phyloP scores from a whole-genome alignment of 2,888 invertebrate genomes.

The Heliconius ismenius region DNA sequence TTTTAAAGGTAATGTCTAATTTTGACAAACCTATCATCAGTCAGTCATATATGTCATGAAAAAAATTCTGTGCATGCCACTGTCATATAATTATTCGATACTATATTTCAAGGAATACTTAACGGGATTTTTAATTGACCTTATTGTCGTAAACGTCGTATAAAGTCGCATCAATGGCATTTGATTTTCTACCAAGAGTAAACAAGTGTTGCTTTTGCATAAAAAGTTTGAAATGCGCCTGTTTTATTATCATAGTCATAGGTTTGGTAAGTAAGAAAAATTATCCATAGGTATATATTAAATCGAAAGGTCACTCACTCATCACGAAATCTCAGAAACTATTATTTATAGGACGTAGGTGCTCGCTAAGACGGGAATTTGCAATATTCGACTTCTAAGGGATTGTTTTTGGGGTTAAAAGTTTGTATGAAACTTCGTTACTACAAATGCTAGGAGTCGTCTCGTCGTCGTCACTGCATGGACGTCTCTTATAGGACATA shows the following conservation, averaged over 20 bases:
- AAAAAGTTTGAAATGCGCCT: constrained; percentile 52
- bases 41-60: neutral
- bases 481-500: too few relatives aligned
- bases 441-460: too few relatives aligned
- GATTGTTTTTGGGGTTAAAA: too few relatives aligned
- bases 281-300: too few relatives aligned
- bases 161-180: constrained; percentile 46
- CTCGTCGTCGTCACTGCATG: too few relatives aligned
- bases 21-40: constrained; percentile 10
- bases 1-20: neutral
- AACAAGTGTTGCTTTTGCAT: constrained; percentile 56
- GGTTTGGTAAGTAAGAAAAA: constrained; percentile 50
- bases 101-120: constrained; percentile 1
- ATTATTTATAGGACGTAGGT: too few relatives aligned
- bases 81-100: constrained; percentile 3
- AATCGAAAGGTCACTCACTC: too few relatives aligned
- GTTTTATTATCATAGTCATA: constrained; percentile 46
- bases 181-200: constrained; percentile 50
- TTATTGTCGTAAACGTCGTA: constrained; percentile 32
- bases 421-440: too few relatives aligned
- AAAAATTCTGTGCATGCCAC: constrained; percentile 21
- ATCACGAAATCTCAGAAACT: too few relatives aligned
- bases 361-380: too few relatives aligned
- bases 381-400: too few relatives aligned
- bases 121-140: constrained; percentile 34